Base-by-base conservation (phyloP, 2,113 vertebrate genomes). In the Ctenodactylus gundi region DNA sequence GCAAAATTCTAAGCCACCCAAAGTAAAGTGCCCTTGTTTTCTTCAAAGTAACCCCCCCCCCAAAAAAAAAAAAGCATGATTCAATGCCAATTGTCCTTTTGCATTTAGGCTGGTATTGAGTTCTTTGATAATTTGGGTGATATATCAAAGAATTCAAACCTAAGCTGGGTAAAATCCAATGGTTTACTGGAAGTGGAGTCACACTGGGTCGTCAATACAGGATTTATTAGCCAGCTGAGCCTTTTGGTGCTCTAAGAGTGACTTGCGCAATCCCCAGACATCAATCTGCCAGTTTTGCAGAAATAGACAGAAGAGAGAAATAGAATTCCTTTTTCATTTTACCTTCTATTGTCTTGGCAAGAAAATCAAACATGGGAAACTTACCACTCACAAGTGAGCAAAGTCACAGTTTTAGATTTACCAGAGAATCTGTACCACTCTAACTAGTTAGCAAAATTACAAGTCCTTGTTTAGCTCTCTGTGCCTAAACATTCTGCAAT, bases 211-310 rank as follows among this genome's bases (percentile, higher is more conserved):
- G 36, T 68, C 13, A 44, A 34, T 76, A 9, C 23, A 34, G 31
- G 10, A 72, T 88, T 84, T 84, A 64, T 62, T 25, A 92, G 60
- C 70, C 36, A 76, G 55, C 18, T 46, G 29, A 83, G 13, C 70
- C 34, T 2, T 34, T 41, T n/a, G 44, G 31, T 70, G 1, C 21
- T 84, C 44, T 72, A 62, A 64, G 62, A 31, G 84, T 77, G 20
- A 92, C 70, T 55, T 57, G 20, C 92, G 46, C 73, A 3, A 78
- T 95, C 20, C 84, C 36, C 72, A 85, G 46, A 88, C 76, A 83
- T 83, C 17, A 83, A 27, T 53, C 31, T 44, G 67, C 77, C n/a
- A 78, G 23, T 68, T 68, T 39, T 11, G 57, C 10, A 55, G n/a
- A n/a, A n/a, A 55, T 65, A 7, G n/a, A n/a, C 34, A 65, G 7